Conservation (phyloP, 2,113 vertebrate species). For the Thryonomys swinderianus region DNA sequence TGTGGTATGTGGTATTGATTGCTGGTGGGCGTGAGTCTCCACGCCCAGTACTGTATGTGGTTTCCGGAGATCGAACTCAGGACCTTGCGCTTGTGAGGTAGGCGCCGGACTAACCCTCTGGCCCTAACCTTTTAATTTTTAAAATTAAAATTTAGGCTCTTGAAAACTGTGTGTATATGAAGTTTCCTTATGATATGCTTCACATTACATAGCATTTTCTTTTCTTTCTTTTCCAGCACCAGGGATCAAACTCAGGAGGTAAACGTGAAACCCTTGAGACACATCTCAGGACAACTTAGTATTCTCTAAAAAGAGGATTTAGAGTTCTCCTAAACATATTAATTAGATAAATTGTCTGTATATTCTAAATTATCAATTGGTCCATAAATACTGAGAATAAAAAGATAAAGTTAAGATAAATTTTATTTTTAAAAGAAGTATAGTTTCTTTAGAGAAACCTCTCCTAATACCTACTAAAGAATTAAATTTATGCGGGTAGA, state of each 20-base stretch:
- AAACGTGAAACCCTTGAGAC: too few species aligned
- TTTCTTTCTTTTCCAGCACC: too few species aligned
- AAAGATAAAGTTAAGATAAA: background rate
- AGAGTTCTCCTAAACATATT: background rate
- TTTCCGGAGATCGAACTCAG: too few species aligned
- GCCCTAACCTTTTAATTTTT: slow-evolving; percentile 39
- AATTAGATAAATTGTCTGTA: background rate
- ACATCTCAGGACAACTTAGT: background rate
- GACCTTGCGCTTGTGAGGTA: too few species aligned
- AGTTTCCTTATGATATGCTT: background rate
- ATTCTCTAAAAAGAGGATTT: slow-evolving; percentile 35
- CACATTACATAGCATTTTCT: background rate
- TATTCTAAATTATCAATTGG: background rate
- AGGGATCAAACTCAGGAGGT: too few species aligned
- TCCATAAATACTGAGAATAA: background rate
- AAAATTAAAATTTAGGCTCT: background rate
- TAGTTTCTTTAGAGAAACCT: background rate
- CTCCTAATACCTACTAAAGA: background rate
- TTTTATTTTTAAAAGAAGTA: background rate
- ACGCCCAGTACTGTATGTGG: too few species aligned
- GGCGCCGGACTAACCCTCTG: too few species aligned
- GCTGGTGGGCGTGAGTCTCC: too few species aligned
- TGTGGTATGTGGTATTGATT: too few species aligned
- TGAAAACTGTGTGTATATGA: background rate
- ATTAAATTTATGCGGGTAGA: background rate